A percentile compares a stretch with the other conserved stretches of the same genome.
These are phyloP conservation scores for Boloria selene DNA, from an alignment of 2,888 invertebrate species.

Conservation along the genomic window DNA sequence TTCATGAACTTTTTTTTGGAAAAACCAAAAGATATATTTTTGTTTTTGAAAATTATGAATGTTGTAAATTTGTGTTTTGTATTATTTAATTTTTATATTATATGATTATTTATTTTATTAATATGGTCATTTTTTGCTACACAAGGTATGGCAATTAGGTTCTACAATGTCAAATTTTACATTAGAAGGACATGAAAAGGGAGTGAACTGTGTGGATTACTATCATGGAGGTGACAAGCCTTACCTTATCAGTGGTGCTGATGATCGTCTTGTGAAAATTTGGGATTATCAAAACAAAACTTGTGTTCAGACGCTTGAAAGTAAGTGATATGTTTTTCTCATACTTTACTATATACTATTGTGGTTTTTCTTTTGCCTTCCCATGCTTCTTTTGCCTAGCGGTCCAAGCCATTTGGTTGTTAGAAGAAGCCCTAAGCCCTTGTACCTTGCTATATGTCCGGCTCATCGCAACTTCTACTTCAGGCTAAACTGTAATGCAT, in stretches of 20 bases:
- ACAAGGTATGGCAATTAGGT: constrained; percentile 97
- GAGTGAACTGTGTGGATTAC: constrained; percentile 99
- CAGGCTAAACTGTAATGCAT: too few relatives aligned
- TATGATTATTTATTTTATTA: not conserved
- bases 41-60: too few relatives aligned
- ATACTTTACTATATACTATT: not conserved
- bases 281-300: constrained; percentile 99
- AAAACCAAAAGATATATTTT: too few relatives aligned
- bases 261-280: constrained; percentile 98
- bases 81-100: too few relatives aligned
- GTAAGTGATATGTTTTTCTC: constrained; percentile 47
- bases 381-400: too few relatives aligned
- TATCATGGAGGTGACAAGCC: constrained; percentile 99
- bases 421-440: too few relatives aligned
- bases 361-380: too few relatives aligned
- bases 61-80: too few relatives aligned
- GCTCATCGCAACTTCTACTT: too few relatives aligned
- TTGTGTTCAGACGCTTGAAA: constrained; percentile 98
- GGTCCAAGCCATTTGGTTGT: too few relatives aligned
- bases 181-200: constrained; percentile 98
- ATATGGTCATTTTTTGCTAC: constrained; percentile 1
- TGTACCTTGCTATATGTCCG: too few relatives aligned
- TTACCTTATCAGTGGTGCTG: constrained; percentile 98
- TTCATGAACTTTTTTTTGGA: too few relatives aligned
- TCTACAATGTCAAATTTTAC: constrained; percentile 99